These are phyloP conservation scores for Manis javanica DNA, from an alignment of 2,797 vertebrate genomes.

Conservation along the genomic window DNA sequence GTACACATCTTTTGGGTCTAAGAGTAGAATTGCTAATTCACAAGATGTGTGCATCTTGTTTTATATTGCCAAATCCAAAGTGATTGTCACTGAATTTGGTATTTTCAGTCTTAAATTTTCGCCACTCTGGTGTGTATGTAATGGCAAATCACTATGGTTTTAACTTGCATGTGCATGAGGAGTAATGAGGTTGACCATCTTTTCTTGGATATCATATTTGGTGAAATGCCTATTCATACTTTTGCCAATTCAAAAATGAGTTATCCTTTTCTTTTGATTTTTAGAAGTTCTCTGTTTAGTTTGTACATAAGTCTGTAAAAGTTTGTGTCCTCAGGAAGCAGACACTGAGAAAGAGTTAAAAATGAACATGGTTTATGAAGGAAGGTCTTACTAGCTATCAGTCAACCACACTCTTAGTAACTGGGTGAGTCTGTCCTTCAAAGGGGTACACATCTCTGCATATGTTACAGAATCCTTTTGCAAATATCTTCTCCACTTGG, in stretches of 20 bases:
- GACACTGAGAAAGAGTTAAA: not conserved
- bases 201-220: not conserved
- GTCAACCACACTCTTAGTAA: not conserved
- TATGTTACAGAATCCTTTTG: not conserved
- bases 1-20: not conserved
- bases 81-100: not conserved
- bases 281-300: not conserved
- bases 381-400: not conserved
- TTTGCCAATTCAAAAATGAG: not conserved
- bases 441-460: not conserved
- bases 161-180: not conserved
- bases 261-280: not conserved
- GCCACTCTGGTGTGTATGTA: not conserved
- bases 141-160: not conserved
- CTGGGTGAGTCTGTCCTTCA: not conserved
- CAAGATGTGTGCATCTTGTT: not conserved
- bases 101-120: not conserved
- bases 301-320: not conserved
- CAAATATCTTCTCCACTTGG: not conserved
- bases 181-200: not conserved
- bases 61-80: not conserved
- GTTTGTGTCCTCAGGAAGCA: not conserved
- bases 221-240: not conserved
- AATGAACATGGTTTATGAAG: not conserved
- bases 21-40: not conserved